Conservation (phyloP, 2,113 vertebrate species). For the Otocyon megalotis region DNA sequence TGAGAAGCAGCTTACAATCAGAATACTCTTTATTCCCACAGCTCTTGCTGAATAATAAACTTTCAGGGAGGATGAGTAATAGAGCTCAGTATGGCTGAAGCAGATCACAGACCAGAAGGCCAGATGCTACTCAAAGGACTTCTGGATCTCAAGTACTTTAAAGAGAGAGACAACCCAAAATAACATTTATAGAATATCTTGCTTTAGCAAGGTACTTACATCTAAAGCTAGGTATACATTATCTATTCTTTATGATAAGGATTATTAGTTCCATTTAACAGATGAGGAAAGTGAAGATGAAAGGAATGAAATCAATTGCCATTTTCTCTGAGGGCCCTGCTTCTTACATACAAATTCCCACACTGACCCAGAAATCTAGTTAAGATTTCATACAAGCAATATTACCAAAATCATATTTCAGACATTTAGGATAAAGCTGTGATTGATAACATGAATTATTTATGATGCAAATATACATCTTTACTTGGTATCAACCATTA, state of each 20-base stretch:
- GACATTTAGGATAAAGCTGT: not conserved
- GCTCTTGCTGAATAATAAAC: not conserved
- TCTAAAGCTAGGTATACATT: not conserved
- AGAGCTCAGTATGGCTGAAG: not conserved
- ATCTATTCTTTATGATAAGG: not conserved
- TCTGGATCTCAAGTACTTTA: conserved; percentile 5
- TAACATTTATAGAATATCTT: not conserved
- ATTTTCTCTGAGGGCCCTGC: not conserved
- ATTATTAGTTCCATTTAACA: not conserved
- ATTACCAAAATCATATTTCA: not conserved
- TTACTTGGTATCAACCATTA: conserved; percentile 17
- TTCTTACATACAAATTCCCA: conserved; percentile 12
- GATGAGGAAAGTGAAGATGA: not conserved
- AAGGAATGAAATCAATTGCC: not conserved
- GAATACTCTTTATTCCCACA: not conserved
- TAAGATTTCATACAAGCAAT: not conserved
- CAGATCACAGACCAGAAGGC: not conserved
- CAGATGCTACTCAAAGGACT: not conserved
- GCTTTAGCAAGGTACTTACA: not conserved
- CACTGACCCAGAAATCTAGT: not conserved
- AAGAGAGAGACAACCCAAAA: not conserved
- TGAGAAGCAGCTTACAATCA: not conserved
- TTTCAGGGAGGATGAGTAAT: not conserved
- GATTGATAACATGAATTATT: not conserved
- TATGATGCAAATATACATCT: not conserved